Base-by-base conservation (phyloP, 2,797 vertebrate genomes). In the Odontamblyopus rebecca region DNA sequence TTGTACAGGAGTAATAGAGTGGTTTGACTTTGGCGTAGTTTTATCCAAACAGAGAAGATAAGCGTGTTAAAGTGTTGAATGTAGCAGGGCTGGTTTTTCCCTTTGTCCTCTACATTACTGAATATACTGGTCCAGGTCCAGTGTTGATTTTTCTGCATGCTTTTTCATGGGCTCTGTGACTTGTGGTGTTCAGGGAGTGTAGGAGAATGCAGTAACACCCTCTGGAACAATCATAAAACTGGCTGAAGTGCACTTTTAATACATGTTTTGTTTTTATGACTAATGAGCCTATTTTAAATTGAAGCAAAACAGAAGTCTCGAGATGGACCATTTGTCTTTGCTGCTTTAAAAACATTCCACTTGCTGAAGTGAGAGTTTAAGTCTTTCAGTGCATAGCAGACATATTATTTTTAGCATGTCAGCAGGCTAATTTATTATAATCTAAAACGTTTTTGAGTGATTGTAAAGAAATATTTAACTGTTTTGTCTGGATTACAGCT, bases 51-150 rank as follows among this genome's bases (percentile, higher is more conserved):
- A 79, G 63, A 67, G 5, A 54, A 85, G 84, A 89, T 88, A 88
- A 89, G 64, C 57, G 69, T 18, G 67, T 65, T 69, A 75, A 80
- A 67, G 74, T 38, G 9, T 48, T 93, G 91, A 94, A 94, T 94
- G 92, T 82, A 67, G 91, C 63, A 8, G 61, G 82, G 85, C 93
- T 79, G 90, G 93, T 94, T 94, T 70, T 84, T 74, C 72, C 80
- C 71, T 83, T 86, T 84, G 79, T 86, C 54, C 77, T 11, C n/a
- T 23, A 27, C 63, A 70, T 74, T 51, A 41, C 74, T 69, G 51
- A 78, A 72, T 78, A 67, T 26, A 67, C 68, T 29, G 62, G 44
- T 68, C 71, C 38, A 23, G 70, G 68, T 68, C 71, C 44, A 26
- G 70, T 70, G 59, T 68, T 73, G 29, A 64, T 69, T 57, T 76